Evolutionary conservation across 2,888 invertebrate species (phyloP), one percentile per base, ranked within the genome.

Genomic region (Xestia sexstrigata): DNA sequence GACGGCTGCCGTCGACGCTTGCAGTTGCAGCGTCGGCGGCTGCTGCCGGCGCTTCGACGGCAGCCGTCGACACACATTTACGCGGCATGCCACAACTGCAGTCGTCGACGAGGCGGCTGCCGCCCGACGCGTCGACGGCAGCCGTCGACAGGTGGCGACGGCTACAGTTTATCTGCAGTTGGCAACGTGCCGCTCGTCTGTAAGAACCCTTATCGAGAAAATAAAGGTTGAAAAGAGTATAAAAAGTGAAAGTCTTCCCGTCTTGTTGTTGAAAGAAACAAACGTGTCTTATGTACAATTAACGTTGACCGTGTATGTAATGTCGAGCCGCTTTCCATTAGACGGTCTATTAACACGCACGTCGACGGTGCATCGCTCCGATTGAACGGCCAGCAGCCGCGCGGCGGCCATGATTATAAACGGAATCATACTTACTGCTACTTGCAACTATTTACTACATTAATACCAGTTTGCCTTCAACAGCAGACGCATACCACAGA

Each of bases 241-340:
- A 74, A 70, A 85, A 87, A 84, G 85, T 87, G 87, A 89, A 89
- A 89, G 88, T 84, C 45, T 70, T 76, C 13, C 13, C n/a, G 78
- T 75, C 75, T 79, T 63, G 42, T 80, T 83, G 68, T 80, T 79
- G 70, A 74, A 80, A 84, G 77, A 84, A 82, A 84, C 82, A 83
- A 79, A 78, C 83, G 81, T 72, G 81, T 89, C 82, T 81, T 42
- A 84, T 79, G 68, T 76, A 79, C 89, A 84, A 89, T 88, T 87
- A 87, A 75, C 80, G 86, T 78, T 75, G 75, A 76, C 86, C 80
- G 79, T 81, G 87, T 89, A 82, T 87, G 79, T 86, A 83, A 84
- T 84, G 76, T 84, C 66, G 76, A 79, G 78, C 82, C 79, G 86
- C 88, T 89, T 88, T 89, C 88, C 87, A 86, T 85, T 85, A 85